A percentile compares a stretch with the other conserved stretches of the same genome.
Evolutionary conservation across 2,113 vertebrate species (phyloP).

Genomic region (Antigone vipio): DNA sequence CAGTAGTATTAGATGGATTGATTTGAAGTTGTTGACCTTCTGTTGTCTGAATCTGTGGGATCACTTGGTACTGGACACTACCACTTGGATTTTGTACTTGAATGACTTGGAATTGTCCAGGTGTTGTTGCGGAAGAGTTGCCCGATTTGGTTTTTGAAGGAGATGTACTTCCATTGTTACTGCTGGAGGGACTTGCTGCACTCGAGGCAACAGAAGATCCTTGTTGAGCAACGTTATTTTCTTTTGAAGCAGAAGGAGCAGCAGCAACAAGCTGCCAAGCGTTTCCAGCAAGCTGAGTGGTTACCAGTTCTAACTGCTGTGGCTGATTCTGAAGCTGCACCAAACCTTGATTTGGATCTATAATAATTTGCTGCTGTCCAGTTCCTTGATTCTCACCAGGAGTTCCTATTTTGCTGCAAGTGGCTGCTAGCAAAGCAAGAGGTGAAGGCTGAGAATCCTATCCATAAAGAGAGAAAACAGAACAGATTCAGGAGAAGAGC

Average conservation of each 20-base stretch:
- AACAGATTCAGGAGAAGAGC: conserved; percentile 79
- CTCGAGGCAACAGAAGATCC: conserved; percentile 75
- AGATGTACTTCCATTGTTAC: conserved; percentile 79
- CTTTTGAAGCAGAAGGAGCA: conserved; percentile 87
- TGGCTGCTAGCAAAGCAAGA: conserved; percentile 95
- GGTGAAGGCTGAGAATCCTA: conserved; percentile 98
- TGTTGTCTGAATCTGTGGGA: conserved; percentile 95
- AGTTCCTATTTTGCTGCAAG: conserved; percentile 99
- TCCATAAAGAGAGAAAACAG: conserved; percentile 67
- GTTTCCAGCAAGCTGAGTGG: conserved; percentile 93
- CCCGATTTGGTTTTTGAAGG: conserved; percentile 85
- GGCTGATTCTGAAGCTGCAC: conserved; percentile 91
- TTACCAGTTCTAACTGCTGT: conserved; percentile 94
- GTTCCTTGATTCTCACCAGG: conserved; percentile 86
- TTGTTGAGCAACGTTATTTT: conserved; percentile 83
- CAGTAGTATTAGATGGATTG: conserved; percentile 82
- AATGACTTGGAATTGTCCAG: conserved; percentile 92
- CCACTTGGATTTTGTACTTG: conserved; percentile 90
- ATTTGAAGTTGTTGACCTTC: conserved; percentile 97
- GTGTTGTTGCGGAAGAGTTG: conserved; percentile 67
- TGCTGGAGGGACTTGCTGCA: conserved; percentile 78
- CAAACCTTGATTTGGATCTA: conserved; percentile 92
- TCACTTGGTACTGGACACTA: conserved; percentile 96
- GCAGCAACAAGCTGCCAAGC: conserved; percentile 96
- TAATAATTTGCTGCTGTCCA: conserved; percentile 88